These are phyloP conservation scores for Epistrophe eligans DNA, from an alignment of 2,888 invertebrate species.

Conservation along the genomic window DNA sequence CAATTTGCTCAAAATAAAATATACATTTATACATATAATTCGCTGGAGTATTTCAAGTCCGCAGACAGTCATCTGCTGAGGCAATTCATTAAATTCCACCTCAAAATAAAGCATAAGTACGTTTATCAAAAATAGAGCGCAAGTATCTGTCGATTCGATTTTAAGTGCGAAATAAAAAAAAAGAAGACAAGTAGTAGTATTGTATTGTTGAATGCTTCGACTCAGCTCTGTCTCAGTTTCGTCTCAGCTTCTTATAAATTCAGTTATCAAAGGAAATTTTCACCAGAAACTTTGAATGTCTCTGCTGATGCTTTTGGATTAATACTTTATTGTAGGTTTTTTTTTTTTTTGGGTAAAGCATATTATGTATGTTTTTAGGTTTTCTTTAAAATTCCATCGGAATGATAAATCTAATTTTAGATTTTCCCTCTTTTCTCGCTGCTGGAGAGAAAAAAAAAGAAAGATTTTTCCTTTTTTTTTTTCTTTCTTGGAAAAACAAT, in stretches of 20 bases:
- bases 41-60: background rate
- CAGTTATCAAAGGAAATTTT: background rate
- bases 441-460: background rate
- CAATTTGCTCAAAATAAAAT: background rate
- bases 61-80: background rate
- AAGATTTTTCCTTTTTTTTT: background rate
- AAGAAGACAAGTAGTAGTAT: background rate
- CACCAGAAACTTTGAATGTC: background rate
- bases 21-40: background rate
- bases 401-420: constrained; percentile 23
- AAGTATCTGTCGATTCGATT: background rate
- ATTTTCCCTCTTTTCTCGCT: constrained; percentile 5
- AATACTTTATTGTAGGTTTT: background rate
- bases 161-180: background rate
- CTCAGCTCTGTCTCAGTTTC: no score
- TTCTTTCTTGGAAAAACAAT: background rate
- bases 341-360: background rate
- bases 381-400: background rate
- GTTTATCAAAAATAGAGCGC: background rate
- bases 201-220: background rate
- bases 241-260: background rate
- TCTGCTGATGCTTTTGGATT: background rate
- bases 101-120: background rate
- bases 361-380: background rate
- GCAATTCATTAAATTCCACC: constrained; percentile 2